Conservation (phyloP, 2,113 vertebrate species). For the Garra rufa region DNA sequence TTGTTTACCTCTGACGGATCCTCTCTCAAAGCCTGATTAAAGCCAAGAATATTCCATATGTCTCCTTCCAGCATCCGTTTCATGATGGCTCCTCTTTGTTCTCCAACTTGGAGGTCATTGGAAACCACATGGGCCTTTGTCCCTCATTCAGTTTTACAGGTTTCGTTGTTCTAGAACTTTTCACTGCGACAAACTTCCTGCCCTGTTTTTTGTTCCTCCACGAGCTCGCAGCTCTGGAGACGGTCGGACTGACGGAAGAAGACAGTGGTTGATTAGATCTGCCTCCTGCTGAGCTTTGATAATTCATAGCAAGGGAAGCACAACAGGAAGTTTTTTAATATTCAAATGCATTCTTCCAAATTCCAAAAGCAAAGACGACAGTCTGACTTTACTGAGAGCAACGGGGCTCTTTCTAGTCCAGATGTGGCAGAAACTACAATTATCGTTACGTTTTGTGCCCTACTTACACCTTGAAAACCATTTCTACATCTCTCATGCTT, state of each 20-base stretch:
- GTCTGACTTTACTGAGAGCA: conserved; percentile 28
- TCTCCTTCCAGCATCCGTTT: neutral
- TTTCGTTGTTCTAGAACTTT: conserved; percentile 2
- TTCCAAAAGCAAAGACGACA: conserved; percentile 39
- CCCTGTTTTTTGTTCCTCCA: conserved; percentile 23
- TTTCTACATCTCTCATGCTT: neutral
- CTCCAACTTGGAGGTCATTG: conserved; percentile 8
- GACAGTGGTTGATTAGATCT: conserved; percentile 52
- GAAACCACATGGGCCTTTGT: neutral
- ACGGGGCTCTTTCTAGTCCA: conserved; percentile 14
- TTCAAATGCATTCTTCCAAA: conserved; percentile 53
- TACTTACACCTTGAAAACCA: neutral
- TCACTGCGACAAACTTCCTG: conserved; percentile 26
- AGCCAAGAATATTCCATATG: neutral
- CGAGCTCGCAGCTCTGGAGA: conserved; percentile 15
- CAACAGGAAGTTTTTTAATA: conserved; percentile 59
- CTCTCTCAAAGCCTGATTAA: conserved; percentile 2
- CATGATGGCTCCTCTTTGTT: neutral
- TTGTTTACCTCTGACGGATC: conserved; percentile 24
- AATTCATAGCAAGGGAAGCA: conserved; percentile 50
- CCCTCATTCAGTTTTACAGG: conserved; percentile 4
- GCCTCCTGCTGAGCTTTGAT: conserved; percentile 58
- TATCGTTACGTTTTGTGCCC: neutral
- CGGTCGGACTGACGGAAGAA: conserved; percentile 35
- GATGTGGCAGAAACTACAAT: neutral